Conservation (phyloP, 2,888 invertebrate genomes). For the Chelonus formosanus region DNA sequence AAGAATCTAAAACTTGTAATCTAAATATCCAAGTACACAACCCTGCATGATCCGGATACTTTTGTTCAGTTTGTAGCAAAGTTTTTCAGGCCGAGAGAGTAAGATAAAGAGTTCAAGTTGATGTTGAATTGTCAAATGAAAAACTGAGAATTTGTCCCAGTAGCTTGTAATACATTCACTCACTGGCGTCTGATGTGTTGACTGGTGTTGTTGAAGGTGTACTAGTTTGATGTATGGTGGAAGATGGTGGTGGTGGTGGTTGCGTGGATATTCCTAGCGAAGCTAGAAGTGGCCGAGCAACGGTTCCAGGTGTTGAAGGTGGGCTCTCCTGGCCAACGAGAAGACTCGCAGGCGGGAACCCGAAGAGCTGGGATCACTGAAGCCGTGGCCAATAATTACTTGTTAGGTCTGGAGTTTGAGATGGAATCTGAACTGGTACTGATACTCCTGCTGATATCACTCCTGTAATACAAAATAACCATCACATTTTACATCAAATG, state of each 20-base stretch:
- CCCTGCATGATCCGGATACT: conserved; percentile 61
- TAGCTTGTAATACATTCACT: conserved; percentile 49
- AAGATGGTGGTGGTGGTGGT: conserved; percentile 39
- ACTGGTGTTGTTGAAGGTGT: conserved; percentile 51
- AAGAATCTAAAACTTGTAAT: no score
- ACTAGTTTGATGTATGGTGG: conserved; percentile 37
- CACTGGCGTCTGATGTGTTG: conserved; percentile 61
- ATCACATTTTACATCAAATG: not conserved
- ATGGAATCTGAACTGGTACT: conserved; percentile 91
- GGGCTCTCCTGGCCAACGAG: conserved; percentile 68
- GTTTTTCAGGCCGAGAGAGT: no score
- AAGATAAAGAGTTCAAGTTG: no score
- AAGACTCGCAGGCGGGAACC: conserved; percentile 81
- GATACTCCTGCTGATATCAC: conserved; percentile 93
- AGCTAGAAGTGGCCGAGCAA: conserved; percentile 61
- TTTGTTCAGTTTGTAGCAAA: conserved; percentile 10
- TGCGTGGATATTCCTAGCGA: conserved; percentile 57
- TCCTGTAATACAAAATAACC: conserved; percentile 69
- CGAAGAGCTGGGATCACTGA: conserved; percentile 93
- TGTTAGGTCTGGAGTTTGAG: conserved; percentile 81
- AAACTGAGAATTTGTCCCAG: not conserved
- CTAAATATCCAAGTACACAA: conserved; percentile 24
- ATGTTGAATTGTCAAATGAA: not conserved
- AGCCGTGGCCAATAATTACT: conserved; percentile 90
- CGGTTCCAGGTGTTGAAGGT: conserved; percentile 66